These are phyloP conservation scores for Orbicella faveolata DNA, from an alignment of 64 coral and sea anemone genomes.

Conservation along the genomic window DNA sequence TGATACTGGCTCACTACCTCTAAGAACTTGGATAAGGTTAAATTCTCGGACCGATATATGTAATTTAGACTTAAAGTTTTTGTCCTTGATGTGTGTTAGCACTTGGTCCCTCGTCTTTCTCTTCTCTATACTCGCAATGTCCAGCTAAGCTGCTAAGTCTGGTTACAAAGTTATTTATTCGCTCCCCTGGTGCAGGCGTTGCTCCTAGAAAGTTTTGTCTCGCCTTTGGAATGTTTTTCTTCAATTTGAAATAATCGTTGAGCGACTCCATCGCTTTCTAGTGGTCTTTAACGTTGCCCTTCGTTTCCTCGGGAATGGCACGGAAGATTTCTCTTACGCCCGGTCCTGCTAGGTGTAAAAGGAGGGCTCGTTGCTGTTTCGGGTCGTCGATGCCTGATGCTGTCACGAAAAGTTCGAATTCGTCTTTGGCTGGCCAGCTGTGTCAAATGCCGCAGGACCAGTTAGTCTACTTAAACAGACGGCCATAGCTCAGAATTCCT, in stretches of 20 bases:
- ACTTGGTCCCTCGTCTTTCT: slow-evolving; percentile 11
- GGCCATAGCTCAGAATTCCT: slow-evolving; percentile 33
- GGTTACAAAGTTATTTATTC: slow-evolving; percentile 63
- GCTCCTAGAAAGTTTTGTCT: not conserved
- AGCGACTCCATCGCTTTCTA: too few relatives aligned
- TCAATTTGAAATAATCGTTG: too few relatives aligned
- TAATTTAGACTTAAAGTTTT: slow-evolving; percentile 37
- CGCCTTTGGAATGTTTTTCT: slow-evolving; percentile 29
- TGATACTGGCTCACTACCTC: slow-evolving; percentile 19
- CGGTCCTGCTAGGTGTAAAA: too few relatives aligned
- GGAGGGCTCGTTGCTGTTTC: slow-evolving; percentile 21
- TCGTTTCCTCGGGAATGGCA: too few relatives aligned
- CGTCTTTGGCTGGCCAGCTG: slow-evolving; percentile 49
- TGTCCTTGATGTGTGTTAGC: slow-evolving; percentile 20
- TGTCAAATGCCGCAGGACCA: slow-evolving; percentile 36
- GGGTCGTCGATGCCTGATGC: slow-evolving; percentile 44
- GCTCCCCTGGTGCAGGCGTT: too few relatives aligned
- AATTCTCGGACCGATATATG: slow-evolving; percentile 16
- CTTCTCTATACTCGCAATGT: slow-evolving; percentile 1
- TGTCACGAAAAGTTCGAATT: slow-evolving; percentile 67
- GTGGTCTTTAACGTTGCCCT: too few relatives aligned
- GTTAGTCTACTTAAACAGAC: slow-evolving; percentile 61
- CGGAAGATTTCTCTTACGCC: too few relatives aligned
- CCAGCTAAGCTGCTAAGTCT: slow-evolving; percentile 37
- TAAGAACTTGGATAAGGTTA: slow-evolving; percentile 27